phyloP scores from a whole-genome alignment of 2,113 vertebrate genomes.

The Erythrolamprus reginae region DNA sequence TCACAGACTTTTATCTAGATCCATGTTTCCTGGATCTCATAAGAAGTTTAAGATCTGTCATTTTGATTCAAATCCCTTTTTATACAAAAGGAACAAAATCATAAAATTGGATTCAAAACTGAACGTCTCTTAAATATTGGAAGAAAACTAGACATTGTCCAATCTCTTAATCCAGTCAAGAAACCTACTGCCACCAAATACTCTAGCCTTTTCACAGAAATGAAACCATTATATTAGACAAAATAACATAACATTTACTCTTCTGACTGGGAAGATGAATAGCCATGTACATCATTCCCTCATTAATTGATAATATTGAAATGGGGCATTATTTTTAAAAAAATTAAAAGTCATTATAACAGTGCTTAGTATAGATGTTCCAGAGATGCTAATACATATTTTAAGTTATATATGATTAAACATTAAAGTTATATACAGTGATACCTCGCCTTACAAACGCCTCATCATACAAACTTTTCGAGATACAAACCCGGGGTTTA shows the following conservation, averaged over 20 bases:
- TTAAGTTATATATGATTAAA: neutral
- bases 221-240: neutral
- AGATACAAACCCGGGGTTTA: no score
- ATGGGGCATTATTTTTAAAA: neutral
- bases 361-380: neutral
- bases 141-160: neutral
- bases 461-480: no score
- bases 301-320: neutral
- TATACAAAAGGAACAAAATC: conserved; percentile 1
- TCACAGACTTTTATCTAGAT: neutral
- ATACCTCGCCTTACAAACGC: no score
- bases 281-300: neutral
- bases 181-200: neutral
- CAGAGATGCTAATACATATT: neutral
- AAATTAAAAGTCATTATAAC: neutral
- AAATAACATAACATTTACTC: neutral
- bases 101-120: neutral
- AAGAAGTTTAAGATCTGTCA: neutral
- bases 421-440: no score
- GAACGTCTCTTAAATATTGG: neutral
- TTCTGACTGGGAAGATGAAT: neutral
- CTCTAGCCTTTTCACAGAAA: neutral
- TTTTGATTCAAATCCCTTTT: neutral
- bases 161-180: neutral
- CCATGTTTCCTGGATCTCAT: neutral